These are phyloP conservation scores for Hydrozoanthus tunicans DNA, from an alignment of 64 coral and sea anemone species.

Conservation along the genomic window DNA sequence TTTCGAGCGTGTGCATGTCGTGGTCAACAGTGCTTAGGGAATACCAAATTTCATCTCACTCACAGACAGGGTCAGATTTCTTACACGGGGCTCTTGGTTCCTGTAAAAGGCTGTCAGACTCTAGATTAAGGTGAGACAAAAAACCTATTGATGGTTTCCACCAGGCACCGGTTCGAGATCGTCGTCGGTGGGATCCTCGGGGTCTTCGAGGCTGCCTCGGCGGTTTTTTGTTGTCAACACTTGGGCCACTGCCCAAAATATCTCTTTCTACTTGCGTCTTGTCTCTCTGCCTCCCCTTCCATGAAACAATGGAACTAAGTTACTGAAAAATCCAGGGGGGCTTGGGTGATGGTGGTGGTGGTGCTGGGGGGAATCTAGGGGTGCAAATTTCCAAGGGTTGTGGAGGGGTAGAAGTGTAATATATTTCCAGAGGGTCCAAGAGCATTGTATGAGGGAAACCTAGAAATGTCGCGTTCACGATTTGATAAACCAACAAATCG, in stretches of 20 bases:
- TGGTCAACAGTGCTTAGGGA: background rate
- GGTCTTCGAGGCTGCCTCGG: background rate
- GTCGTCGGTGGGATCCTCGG: background rate
- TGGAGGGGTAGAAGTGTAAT: too few relatives aligned
- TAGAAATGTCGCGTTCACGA: too few relatives aligned
- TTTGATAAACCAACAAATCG: too few relatives aligned
- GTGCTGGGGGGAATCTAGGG: too few relatives aligned
- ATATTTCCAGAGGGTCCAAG: too few relatives aligned
- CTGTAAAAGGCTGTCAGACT: constrained; percentile 20
- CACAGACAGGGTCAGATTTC: background rate
- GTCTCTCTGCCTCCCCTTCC: background rate
- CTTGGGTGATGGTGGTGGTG: too few relatives aligned
- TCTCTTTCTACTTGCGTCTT: background rate
- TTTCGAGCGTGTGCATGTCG: background rate
- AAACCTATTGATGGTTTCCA: background rate
- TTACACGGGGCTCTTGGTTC: background rate
- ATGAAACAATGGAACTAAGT: background rate
- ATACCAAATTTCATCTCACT: background rate
- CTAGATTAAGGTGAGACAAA: background rate
- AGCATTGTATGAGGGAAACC: too few relatives aligned
- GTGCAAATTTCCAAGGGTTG: too few relatives aligned
- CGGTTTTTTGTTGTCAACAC: constrained; percentile 4
- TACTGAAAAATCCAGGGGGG: too few relatives aligned
- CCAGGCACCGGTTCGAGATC: constrained; percentile 1
- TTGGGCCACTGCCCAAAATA: background rate